phyloP scores from a whole-genome alignment of 1,140 invertebrate species.

The Neoseiulus cucumeris region DNA sequence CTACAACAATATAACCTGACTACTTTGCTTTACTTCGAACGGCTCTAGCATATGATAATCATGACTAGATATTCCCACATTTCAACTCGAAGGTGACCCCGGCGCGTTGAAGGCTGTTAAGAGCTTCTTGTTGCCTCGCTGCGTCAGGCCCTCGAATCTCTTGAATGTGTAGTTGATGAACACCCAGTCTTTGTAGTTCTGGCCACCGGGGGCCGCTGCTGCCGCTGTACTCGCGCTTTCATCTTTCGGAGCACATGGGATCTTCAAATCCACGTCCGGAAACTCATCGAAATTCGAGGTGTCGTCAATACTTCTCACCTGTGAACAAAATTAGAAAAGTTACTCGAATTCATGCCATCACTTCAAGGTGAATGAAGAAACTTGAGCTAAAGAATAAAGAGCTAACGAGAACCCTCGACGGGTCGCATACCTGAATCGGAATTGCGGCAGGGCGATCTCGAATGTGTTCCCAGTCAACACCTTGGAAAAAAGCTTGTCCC shows the following conservation, averaged over 20 bases:
- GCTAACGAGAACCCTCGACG: no score
- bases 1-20: no score
- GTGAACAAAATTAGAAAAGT: conserved; percentile 25
- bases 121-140: conserved; percentile 33
- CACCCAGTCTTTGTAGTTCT: conserved; percentile 80
- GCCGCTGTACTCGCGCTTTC: background rate
- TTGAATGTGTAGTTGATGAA: conserved; percentile 99
- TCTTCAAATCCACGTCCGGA: conserved; percentile 93
- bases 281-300: conserved; percentile 99
- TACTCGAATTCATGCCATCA: background rate
- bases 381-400: no score
- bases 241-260: conserved; percentile 32
- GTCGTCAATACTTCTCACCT: conserved; percentile 53
- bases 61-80: no score
- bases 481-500: conserved; percentile 35
- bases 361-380: no score
- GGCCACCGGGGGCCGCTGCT: background rate
- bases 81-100: conserved; percentile 4
- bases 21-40: no score
- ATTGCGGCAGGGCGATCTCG: conserved; percentile 29
- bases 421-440: conserved; percentile 15
- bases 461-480: conserved; percentile 58
- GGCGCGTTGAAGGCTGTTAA: background rate
- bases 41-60: no score
- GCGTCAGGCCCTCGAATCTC: conserved; percentile 86